These are phyloP conservation scores for Zoanthus solanderi DNA, from an alignment of 92 coral and sea anemone genomes.

Conservation along the genomic window DNA sequence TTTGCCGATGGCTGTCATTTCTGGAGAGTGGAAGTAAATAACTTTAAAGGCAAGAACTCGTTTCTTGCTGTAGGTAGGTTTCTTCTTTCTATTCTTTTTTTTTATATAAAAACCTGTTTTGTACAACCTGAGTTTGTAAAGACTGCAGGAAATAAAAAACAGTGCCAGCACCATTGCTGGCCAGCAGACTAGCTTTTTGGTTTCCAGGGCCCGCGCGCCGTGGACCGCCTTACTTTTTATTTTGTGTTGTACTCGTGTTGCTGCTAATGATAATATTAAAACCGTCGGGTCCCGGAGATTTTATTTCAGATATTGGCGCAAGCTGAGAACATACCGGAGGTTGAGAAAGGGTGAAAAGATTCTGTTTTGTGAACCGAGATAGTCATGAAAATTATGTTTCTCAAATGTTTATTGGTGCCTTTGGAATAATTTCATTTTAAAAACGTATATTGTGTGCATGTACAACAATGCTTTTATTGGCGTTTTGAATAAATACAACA, in stretches of 20 bases:
- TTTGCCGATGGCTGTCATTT: conserved; percentile 87
- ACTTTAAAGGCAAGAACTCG: conserved; percentile 74
- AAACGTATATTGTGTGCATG: too few species aligned
- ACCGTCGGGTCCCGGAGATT: background rate
- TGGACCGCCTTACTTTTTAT: background rate
- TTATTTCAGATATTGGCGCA: background rate
- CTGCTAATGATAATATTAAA: background rate
- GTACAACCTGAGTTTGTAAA: background rate
- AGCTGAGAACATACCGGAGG: background rate
- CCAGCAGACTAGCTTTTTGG: background rate
- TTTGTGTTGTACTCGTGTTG: background rate
- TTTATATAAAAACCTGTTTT: background rate
- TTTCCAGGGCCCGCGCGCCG: background rate
- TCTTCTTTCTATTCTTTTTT: background rate
- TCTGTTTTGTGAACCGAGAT: too few species aligned
- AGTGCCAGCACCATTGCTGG: background rate
- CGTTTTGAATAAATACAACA: too few species aligned
- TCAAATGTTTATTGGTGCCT: too few species aligned
- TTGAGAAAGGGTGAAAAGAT: too few species aligned
- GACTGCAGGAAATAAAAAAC: background rate
- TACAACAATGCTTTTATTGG: too few species aligned
- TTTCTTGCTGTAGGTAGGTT: conserved; percentile 82
- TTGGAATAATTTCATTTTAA: too few species aligned
- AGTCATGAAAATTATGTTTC: too few species aligned
- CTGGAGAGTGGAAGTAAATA: conserved; percentile 75